phyloP scores from a whole-genome alignment of 1,140 invertebrate species.

The Penaeus chinensis region DNA sequence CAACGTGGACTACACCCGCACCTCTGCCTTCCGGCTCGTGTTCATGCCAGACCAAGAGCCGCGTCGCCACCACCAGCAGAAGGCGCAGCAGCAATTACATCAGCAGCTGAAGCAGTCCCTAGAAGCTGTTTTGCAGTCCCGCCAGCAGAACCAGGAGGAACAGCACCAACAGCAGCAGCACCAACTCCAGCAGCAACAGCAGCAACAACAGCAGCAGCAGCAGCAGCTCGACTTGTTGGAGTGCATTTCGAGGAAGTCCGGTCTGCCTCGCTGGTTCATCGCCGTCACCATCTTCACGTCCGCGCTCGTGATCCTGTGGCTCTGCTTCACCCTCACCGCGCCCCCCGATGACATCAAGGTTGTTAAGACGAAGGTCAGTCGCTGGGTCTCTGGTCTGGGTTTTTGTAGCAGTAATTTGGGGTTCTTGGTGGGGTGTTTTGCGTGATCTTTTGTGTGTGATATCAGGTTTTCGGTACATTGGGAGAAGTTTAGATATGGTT shows the following conservation, averaged over 20 bases:
- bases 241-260: slow-evolving; percentile 72
- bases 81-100: slow-evolving; percentile 20
- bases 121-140: not conserved
- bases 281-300: slow-evolving; percentile 69
- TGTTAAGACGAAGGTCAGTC: slow-evolving; percentile 58
- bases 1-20: slow-evolving; percentile 1
- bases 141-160: slow-evolving; percentile 27
- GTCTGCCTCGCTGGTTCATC: slow-evolving; percentile 71
- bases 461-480: too few relatives aligned
- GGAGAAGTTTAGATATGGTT: too few relatives aligned
- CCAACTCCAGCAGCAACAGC: slow-evolving; percentile 7
- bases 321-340: slow-evolving; percentile 69
- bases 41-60: slow-evolving; percentile 25
- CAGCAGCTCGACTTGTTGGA: slow-evolving; percentile 66
- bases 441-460: too few relatives aligned
- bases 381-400: too few relatives aligned
- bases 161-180: slow-evolving; percentile 46
- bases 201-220: slow-evolving; percentile 11
- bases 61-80: slow-evolving; percentile 28
- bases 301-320: slow-evolving; percentile 71
- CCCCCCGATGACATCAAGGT: slow-evolving; percentile 57
- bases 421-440: too few relatives aligned
- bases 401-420: too few relatives aligned
- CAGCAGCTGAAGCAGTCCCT: slow-evolving; percentile 2
- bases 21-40: slow-evolving; percentile 14